Evolutionary conservation across 2,113 vertebrate species (phyloP).

Genomic region (Perca schrenkii): DNA sequence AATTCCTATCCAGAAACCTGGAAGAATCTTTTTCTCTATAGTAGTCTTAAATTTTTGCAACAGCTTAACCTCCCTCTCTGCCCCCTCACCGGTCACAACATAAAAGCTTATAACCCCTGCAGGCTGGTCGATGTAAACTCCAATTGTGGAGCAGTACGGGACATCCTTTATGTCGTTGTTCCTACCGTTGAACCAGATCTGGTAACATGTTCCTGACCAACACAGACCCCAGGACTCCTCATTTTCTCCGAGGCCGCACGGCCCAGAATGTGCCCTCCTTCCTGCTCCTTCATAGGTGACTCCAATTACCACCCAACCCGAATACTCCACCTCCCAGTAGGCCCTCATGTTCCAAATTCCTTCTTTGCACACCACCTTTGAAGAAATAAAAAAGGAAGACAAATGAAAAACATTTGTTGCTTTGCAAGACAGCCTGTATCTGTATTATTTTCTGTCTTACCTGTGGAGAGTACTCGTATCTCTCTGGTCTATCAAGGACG

Average conservation of each 20-base stretch:
- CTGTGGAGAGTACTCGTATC: slow-evolving; percentile 76
- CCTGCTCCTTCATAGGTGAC: slow-evolving; percentile 59
- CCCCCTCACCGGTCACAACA: slow-evolving; percentile 31
- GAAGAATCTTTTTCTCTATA: slow-evolving; percentile 57
- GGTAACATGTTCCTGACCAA: slow-evolving; percentile 65
- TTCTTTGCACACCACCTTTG: slow-evolving; percentile 73
- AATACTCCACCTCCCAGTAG: slow-evolving; percentile 73
- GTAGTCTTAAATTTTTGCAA: slow-evolving; percentile 51
- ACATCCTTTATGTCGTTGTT: slow-evolving; percentile 38
- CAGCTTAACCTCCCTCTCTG: slow-evolving; percentile 51
- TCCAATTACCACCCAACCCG: slow-evolving; percentile 70
- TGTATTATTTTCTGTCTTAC: slow-evolving; percentile 25
- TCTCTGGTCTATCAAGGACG: slow-evolving; percentile 70
- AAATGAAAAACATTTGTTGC: not conserved
- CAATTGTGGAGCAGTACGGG: slow-evolving; percentile 51
- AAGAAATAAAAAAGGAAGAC: not conserved
- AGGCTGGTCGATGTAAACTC: slow-evolving; percentile 75
- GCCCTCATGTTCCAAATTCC: slow-evolving; percentile 57
- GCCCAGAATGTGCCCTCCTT: slow-evolving; percentile 52
- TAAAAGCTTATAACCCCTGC: slow-evolving; percentile 67
- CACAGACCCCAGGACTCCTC: slow-evolving; percentile 75
- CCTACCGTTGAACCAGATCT: slow-evolving; percentile 68
- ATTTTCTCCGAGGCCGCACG: slow-evolving; percentile 73
- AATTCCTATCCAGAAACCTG: slow-evolving; percentile 74
- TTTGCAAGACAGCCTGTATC: not conserved